Evolutionary conservation across 2,888 invertebrate species (phyloP), one percentile per base, ranked within the genome.

Genomic region (Eucriotettix oculatus): DNA sequence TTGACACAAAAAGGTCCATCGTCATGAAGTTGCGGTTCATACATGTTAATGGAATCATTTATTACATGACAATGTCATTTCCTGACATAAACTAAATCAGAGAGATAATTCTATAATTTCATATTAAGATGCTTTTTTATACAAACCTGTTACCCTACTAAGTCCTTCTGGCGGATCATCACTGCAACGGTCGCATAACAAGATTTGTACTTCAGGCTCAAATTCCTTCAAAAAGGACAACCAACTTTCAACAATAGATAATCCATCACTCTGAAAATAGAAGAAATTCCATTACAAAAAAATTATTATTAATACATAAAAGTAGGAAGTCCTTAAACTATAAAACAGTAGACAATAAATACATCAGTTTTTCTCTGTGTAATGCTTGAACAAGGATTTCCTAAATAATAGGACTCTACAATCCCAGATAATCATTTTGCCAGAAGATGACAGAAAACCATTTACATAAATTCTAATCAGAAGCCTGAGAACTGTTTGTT

Each of bases 151-250:
- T 16, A 69, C 63, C 66, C 68, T 70, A 14, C 66, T 70, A 14
- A 76, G 68, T 48, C 70, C 68, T 43, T 65, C 64, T 63, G 72
- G 71, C 17, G 74, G 62, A 57, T 63, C 73, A 16, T 73, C 71
- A 57, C 71, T 71, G 67, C 78, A 79, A 61, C 74, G 73, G 64
- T 81, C 77, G 68, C 82, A 78, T 11, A 83, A 71, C 57, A 84
- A 68, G 58, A 84, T 72, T 69, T 79, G 77, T 61, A 85, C 77
- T 68, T 82, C 82, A 41, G 75, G 71, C 60, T 78, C 74, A 60
- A 75, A 71, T 61, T 76, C 73, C 61, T 74, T 73, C 10, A 76
- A 66, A 64, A 74, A 75, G 9, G 75, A 69, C 43, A 75, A 61
- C 76, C 78, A 78, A 56, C 72, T 71, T 61, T 76, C 72, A 3